Percentiles rank a stretch among this genome's conserved stretches.
These are phyloP conservation scores for Cydia splendana DNA, from an alignment of 1,140 invertebrate genomes.

Conservation along the genomic window DNA sequence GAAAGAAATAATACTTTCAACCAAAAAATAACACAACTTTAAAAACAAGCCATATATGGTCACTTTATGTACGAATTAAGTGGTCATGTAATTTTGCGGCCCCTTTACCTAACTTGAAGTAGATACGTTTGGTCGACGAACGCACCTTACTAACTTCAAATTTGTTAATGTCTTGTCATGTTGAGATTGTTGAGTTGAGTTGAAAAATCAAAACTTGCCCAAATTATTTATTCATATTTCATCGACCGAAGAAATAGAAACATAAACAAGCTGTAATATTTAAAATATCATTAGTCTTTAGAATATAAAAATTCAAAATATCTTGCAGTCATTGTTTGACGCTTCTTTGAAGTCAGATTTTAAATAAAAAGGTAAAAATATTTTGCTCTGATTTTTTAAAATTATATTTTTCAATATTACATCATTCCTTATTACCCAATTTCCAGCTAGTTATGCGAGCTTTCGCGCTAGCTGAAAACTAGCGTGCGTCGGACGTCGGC, in stretches of 20 bases:
- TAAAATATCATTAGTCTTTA: not conserved
- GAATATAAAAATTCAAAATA: not conserved
- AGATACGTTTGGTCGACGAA: not conserved
- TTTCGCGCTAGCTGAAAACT: not conserved
- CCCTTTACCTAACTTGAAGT: too few species aligned
- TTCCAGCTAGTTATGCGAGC: not conserved
- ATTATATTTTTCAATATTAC: not conserved
- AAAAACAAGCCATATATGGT: too few species aligned
- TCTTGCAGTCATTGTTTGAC: too few species aligned
- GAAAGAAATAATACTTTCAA: not conserved
- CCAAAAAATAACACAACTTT: too few species aligned
- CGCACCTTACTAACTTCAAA: conserved; percentile 5
- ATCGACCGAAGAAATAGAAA: conserved; percentile 29
- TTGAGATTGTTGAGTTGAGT: conserved; percentile 15
- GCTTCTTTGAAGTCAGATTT: not conserved
- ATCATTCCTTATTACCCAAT: conserved; percentile 3
- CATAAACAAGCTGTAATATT: conserved; percentile 7
- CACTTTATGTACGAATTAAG: too few species aligned
- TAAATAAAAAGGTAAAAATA: not conserved
- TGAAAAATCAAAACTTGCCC: conserved; percentile 27
- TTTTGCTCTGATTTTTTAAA: not conserved
- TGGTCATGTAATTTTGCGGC: too few species aligned
- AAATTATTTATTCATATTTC: not conserved
- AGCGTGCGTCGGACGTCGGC: not conserved
- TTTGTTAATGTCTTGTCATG: conserved; percentile 33